Evolutionary conservation across 2,797 vertebrate genomes (phyloP).

Genomic region (Phrynocephalus guinanensis): DNA sequence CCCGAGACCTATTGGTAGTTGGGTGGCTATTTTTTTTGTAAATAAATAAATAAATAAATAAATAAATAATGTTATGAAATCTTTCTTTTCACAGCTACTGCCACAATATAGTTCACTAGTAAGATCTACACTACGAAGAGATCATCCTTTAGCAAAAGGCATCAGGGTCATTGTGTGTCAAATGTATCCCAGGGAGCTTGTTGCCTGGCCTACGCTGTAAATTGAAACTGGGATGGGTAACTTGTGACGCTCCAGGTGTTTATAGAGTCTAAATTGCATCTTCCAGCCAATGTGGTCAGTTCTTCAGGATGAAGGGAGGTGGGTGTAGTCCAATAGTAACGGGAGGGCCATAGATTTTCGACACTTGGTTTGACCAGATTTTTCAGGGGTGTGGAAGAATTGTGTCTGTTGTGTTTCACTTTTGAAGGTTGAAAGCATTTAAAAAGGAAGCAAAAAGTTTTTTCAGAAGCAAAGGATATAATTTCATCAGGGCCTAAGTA

Average conservation of each 20-base stretch:
- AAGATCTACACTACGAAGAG: not conserved
- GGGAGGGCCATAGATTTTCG: not conserved
- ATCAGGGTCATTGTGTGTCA: not conserved
- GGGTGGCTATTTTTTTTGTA: no score
- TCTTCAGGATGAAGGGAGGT: not conserved
- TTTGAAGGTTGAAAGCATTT: conserved; percentile 4
- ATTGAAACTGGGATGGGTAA: not conserved
- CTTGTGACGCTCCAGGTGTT: not conserved
- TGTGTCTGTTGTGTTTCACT: not conserved
- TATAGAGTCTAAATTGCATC: not conserved
- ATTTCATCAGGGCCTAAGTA: accelerated
- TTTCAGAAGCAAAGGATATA: not conserved
- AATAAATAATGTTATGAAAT: no score
- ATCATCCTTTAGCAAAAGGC: not conserved
- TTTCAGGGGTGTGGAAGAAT: not conserved
- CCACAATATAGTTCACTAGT: not conserved
- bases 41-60: no score
- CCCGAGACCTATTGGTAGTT: no score
- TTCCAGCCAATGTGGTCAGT: not conserved
- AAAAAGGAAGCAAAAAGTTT: conserved; percentile 9
- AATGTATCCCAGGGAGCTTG: not conserved
- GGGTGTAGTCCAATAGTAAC: not conserved
- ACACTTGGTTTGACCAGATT: not conserved
- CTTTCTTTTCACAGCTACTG: not conserved
- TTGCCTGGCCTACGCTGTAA: not conserved